phyloP scores from a whole-genome alignment of 2,888 invertebrate species.

The Melinaea menophilus region DNA sequence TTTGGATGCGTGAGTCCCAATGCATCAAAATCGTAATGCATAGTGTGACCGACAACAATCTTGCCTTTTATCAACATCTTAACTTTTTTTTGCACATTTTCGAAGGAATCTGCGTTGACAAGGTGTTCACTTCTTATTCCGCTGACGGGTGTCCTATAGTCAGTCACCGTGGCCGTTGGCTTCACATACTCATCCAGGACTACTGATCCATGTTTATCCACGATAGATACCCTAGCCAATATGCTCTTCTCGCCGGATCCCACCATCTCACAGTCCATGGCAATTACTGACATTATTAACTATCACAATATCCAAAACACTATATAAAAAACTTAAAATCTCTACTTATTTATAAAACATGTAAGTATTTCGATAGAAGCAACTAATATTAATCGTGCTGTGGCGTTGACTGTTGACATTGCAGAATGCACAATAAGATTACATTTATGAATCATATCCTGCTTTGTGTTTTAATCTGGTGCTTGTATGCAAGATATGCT shows the following conservation, averaged over 20 bases:
- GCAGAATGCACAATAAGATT: no score
- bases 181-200: slow-evolving; percentile 27
- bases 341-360: no score
- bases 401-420: no score
- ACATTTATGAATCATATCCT: no score
- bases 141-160: slow-evolving; percentile 22
- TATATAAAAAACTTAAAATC: no score
- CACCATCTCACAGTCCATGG: slow-evolving; percentile 31
- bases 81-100: slow-evolving; percentile 16
- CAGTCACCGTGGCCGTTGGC: slow-evolving; percentile 22
- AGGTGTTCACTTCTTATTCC: slow-evolving; percentile 19
- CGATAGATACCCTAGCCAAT: slow-evolving; percentile 27
- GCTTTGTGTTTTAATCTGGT: no score
- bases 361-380: no score
- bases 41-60: slow-evolving; percentile 25
- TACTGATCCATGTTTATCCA: slow-evolving; percentile 11
- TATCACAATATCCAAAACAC: no score
- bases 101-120: slow-evolving; percentile 15
- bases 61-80: slow-evolving; percentile 12
- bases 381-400: no score
- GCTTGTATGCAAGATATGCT: no score
- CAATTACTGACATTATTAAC: background rate
- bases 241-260: slow-evolving; percentile 21
- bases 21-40: slow-evolving; percentile 25
- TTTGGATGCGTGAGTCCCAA: slow-evolving; percentile 23